These are phyloP conservation scores for Hermetia illucens DNA, from an alignment of 1,140 invertebrate genomes.

Conservation along the genomic window DNA sequence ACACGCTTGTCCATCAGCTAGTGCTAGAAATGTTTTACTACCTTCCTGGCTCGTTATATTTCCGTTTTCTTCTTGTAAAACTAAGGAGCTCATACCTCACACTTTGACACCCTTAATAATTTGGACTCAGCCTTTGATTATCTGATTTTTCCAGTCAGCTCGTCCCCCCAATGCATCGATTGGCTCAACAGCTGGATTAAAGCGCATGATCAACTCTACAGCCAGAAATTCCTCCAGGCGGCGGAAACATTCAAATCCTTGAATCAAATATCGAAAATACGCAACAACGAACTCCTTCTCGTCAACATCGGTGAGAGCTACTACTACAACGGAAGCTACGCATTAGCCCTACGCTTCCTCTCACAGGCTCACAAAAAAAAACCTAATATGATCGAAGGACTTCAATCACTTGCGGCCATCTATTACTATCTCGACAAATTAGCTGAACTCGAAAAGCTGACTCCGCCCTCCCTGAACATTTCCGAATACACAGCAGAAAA, in stretches of 20 bases:
- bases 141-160: slow-evolving; percentile 14
- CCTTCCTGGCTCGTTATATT: too few relatives aligned
- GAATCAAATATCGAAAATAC: slow-evolving; percentile 41
- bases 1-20: too few relatives aligned
- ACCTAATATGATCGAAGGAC: slow-evolving; percentile 38
- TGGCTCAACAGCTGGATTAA: slow-evolving; percentile 58
- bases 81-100: too few relatives aligned
- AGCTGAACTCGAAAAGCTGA: slow-evolving; percentile 34
- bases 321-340: slow-evolving; percentile 43
- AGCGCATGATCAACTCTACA: slow-evolving; percentile 45
- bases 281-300: slow-evolving; percentile 49
- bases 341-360: slow-evolving; percentile 34
- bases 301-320: slow-evolving; percentile 49
- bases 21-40: too few relatives aligned
- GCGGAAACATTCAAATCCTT: slow-evolving; percentile 44
- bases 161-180: slow-evolving; percentile 31
- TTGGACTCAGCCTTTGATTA: too few relatives aligned
- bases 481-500: slow-evolving; percentile 38
- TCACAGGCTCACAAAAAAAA: slow-evolving; percentile 38
- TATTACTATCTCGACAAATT: slow-evolving; percentile 32
- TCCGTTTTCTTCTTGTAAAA: too few relatives aligned
- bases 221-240: slow-evolving; percentile 46
- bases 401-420: slow-evolving; percentile 33
- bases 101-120: too few relatives aligned
- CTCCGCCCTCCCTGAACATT: slow-evolving; percentile 27